phyloP scores from a whole-genome alignment of 2,888 invertebrate species.

The Acrocyrtus sp. region DNA sequence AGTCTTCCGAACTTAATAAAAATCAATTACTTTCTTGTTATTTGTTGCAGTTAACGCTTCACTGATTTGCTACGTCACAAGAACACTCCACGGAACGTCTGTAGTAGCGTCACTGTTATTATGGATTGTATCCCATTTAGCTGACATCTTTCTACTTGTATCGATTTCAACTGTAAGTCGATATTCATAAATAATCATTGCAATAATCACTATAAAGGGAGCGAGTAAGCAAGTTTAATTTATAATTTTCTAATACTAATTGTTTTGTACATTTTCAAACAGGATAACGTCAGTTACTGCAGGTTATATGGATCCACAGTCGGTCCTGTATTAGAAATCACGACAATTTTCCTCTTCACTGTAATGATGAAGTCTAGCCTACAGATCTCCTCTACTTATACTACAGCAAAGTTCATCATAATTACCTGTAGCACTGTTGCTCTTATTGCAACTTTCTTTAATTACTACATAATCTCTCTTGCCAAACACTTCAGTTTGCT shows the following conservation, averaged over 20 bases:
- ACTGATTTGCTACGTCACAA: neutral
- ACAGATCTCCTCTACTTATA: neutral
- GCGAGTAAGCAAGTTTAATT: no score
- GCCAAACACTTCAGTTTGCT: neutral
- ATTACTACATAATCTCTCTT: slow-evolving; percentile 3
- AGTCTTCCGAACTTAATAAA: no score
- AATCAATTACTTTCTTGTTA: no score
- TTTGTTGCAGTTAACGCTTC: neutral
- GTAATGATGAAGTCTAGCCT: slow-evolving; percentile 1
- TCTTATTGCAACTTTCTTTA: slow-evolving; percentile 11
- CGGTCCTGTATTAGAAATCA: neutral
- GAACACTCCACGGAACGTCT: no score
- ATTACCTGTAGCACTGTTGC: slow-evolving; percentile 1
- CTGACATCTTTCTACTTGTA: neutral
- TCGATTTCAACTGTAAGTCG: slow-evolving; percentile 13
- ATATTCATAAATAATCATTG: neutral
- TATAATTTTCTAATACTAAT: neutral
- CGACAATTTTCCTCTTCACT: neutral
- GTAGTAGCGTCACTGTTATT: neutral
- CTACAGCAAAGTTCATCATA: slow-evolving; percentile 7
- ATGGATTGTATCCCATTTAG: neutral
- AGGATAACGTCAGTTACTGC: slow-evolving; percentile 16
- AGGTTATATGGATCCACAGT: neutral
- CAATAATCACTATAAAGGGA: no score
- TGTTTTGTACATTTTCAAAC: neutral